These are phyloP conservation scores for Myripristis jacobus DNA, from an alignment of 2,797 vertebrate genomes.

Conservation along the genomic window DNA sequence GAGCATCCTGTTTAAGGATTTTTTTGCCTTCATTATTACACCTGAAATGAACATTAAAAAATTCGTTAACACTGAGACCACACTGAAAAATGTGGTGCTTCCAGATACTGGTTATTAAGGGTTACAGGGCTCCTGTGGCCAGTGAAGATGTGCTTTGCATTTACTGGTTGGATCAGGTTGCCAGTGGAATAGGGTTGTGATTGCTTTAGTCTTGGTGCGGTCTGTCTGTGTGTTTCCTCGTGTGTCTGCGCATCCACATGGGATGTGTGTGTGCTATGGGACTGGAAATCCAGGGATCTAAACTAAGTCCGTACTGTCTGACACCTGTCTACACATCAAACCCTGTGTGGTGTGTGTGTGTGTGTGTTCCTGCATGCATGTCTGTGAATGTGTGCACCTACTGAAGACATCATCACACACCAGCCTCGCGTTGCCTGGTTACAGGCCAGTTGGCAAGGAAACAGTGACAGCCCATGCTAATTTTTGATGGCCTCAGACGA, in stretches of 20 bases:
- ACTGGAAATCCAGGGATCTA: conserved; percentile 31
- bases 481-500: conserved; percentile 57
- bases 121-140: conserved; percentile 11
- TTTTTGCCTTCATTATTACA: background rate
- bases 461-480: conserved; percentile 62
- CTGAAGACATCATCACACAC: conserved; percentile 57
- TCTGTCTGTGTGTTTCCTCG: background rate
- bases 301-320: conserved; percentile 35
- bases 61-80: conserved; percentile 14
- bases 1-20: conserved; percentile 14
- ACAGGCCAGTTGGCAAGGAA: conserved; percentile 78
- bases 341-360: background rate
- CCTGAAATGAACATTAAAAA: background rate
- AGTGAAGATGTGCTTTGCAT: conserved; percentile 12
- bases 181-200: conserved; percentile 8
- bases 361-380: background rate
- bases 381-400: background rate
- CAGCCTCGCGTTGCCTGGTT: conserved; percentile 75
- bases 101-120: conserved; percentile 4
- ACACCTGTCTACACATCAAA: conserved; percentile 34
- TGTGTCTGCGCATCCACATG: conserved; percentile 2
- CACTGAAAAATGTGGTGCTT: background rate
- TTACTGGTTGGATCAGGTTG: conserved; percentile 15
- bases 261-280: conserved; percentile 13
- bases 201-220: background rate